phyloP scores from a whole-genome alignment of 2,113 vertebrate species.

The Dromaius novaehollandiae region DNA sequence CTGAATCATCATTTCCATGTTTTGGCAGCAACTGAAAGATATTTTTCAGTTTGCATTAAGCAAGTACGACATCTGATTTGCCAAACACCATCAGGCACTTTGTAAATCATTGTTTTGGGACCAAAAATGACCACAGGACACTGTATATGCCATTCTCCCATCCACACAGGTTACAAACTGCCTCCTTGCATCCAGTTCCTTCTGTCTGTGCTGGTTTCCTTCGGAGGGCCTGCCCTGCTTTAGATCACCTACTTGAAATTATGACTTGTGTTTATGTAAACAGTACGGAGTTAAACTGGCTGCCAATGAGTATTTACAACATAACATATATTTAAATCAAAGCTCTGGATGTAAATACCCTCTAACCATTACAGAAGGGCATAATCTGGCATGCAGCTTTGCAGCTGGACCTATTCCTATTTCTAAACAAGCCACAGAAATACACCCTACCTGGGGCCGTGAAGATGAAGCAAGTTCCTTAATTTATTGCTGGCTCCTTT shows the following conservation, averaged over 20 bases:
- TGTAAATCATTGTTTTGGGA: neutral
- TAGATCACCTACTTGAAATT: fast-evolving
- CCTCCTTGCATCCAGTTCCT: neutral
- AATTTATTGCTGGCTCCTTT: neutral
- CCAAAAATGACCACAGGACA: neutral
- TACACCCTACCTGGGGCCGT: fast-evolving
- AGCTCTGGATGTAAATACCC: neutral
- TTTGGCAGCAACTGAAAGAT: neutral
- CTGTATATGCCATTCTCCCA: fast-evolving
- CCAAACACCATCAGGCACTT: neutral
- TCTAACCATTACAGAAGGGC: neutral
- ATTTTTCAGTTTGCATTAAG: neutral
- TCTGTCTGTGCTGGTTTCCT: neutral
- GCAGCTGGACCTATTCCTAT: neutral
- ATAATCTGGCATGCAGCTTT: neutral
- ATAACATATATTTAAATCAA: fast-evolving
- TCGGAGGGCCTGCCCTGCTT: neutral
- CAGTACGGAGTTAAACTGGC: neutral
- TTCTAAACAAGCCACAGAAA: neutral
- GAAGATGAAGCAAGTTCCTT: neutral
- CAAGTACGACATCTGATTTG: neutral
- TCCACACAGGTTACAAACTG: neutral
- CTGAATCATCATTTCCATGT: neutral
- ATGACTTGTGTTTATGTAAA: fast-evolving
- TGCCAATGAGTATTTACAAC: neutral